Evolutionary conservation across 2,888 invertebrate genomes (phyloP).

Genomic region (Sinotaia quadrata): DNA sequence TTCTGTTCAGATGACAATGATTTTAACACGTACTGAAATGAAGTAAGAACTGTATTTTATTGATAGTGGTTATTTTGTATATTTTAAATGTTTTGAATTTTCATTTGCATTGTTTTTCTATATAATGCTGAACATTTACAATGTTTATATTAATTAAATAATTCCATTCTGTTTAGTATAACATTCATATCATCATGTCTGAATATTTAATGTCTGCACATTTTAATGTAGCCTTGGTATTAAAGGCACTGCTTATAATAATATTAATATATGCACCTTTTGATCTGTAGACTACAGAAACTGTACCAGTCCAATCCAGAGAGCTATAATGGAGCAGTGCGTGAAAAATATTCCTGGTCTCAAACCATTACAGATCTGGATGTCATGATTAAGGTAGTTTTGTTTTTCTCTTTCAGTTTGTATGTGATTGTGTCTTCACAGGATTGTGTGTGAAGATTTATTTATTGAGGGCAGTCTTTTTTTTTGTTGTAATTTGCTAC

Average conservation of each 20-base stretch:
- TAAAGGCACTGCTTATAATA: not conserved
- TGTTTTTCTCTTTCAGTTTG: not conserved
- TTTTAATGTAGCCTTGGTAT: too few species aligned
- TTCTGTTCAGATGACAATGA: too few species aligned
- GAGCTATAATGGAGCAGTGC: constrained; percentile 85
- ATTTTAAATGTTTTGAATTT: too few species aligned
- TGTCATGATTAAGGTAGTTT: constrained; percentile 69
- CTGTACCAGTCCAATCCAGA: constrained; percentile 72
- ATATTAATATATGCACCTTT: not conserved
- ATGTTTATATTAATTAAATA: too few species aligned
- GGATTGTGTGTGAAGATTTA: not conserved
- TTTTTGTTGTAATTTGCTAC: not conserved
- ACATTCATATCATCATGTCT: too few species aligned
- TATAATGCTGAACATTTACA: too few species aligned
- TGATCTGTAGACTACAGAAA: constrained; percentile 49
- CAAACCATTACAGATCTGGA: constrained; percentile 85
- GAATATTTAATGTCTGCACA: too few species aligned
- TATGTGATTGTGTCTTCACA: not conserved
- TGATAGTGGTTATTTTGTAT: too few species aligned
- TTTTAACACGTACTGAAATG: too few species aligned
- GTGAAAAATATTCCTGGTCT: constrained; percentile 87
- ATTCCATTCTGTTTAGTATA: too few species aligned
- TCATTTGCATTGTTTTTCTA: too few species aligned
- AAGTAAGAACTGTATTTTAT: too few species aligned
- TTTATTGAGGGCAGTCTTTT: not conserved